phyloP scores from a whole-genome alignment of 2,888 invertebrate species.

The Coelopa pilipes region DNA sequence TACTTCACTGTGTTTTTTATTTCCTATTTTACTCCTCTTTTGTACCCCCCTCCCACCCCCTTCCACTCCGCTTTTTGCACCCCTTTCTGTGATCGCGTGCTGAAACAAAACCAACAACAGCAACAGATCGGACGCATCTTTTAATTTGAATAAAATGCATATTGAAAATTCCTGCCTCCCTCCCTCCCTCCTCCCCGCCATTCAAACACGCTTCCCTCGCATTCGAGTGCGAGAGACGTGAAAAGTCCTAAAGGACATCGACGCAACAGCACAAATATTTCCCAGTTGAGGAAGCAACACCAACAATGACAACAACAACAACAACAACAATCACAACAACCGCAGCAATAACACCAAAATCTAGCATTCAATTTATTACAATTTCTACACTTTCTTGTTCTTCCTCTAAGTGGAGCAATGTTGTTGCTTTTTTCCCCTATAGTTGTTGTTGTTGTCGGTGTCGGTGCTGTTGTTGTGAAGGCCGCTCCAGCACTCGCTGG shows the following conservation, averaged over 20 bases:
- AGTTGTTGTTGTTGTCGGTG: background rate
- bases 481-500: background rate
- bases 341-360: no score
- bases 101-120: background rate
- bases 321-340: no score
- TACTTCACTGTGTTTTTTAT: no score
- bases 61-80: background rate
- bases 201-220: no score
- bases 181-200: no score
- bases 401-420: background rate
- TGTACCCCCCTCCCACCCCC: no score
- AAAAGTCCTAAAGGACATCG: no score
- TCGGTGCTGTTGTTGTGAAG: background rate
- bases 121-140: slow-evolving; percentile 11
- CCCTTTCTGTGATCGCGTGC: background rate
- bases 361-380: background rate
- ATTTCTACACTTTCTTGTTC: no score
- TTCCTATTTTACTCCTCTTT: no score
- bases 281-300: no score
- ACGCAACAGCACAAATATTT: background rate
- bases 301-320: no score
- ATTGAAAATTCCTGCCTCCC: slow-evolving; percentile 10
- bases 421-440: background rate
- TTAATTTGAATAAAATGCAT: slow-evolving; percentile 23
- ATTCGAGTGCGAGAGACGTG: no score